Conservation (phyloP, 1,140 invertebrate species). For the Polypedilum vanderplanki region DNA sequence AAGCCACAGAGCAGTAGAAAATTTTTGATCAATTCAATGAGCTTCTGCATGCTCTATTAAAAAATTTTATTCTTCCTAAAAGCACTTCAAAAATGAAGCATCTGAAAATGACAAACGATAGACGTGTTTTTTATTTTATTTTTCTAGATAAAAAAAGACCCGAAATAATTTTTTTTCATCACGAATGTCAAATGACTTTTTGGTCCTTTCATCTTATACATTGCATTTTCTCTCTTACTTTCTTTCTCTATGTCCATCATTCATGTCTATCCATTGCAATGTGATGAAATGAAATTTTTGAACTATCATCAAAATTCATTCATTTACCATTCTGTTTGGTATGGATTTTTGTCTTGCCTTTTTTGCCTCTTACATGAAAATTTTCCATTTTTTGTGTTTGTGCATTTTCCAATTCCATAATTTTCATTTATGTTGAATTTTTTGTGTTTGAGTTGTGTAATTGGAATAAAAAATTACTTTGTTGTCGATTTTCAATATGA, state of each 20-base stretch:
- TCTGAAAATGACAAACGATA: conserved; percentile 13
- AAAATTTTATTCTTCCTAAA: background rate
- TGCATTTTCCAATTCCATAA: background rate
- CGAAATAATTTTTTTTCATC: background rate
- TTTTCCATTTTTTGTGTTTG: background rate
- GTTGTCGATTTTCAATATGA: background rate
- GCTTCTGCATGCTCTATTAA: background rate
- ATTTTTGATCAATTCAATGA: background rate
- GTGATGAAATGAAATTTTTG: background rate
- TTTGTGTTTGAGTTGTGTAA: conserved; percentile 1
- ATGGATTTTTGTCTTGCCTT: background rate
- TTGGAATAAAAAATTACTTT: conserved; percentile 4
- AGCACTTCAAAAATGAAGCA: background rate
- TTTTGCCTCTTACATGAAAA: background rate
- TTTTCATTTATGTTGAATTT: background rate
- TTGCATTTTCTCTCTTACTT: background rate
- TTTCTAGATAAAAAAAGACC: background rate
- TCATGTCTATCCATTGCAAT: background rate
- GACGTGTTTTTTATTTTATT: background rate
- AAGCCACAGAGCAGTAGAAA: conserved; percentile 1
- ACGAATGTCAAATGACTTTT: background rate
- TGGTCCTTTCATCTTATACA: background rate
- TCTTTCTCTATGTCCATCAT: background rate
- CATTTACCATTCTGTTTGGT: background rate
- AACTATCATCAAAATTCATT: conserved; percentile 10